Evolutionary conservation across 2,888 invertebrate species (phyloP).

Genomic region (Ornithoptera alexandrae): DNA sequence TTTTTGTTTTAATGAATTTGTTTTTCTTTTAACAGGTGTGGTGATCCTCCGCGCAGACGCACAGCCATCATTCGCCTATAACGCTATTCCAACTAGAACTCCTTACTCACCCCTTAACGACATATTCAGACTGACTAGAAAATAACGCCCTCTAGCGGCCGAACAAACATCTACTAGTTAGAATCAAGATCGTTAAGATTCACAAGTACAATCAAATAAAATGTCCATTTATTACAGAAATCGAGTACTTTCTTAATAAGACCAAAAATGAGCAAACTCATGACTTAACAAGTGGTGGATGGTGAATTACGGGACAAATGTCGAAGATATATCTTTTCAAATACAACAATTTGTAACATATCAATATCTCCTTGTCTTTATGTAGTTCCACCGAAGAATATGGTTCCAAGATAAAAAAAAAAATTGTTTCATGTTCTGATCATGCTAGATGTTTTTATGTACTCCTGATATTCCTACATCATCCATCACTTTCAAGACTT

Average conservation of each 20-base stretch:
- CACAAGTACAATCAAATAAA: constrained; percentile 54
- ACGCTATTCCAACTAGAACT: constrained; percentile 69
- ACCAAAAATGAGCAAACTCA: not conserved
- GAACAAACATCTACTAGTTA: constrained; percentile 21
- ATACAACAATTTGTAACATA: not conserved
- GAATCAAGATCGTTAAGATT: constrained; percentile 42
- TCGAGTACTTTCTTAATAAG: not conserved
- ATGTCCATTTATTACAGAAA: constrained; percentile 11
- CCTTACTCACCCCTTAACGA: constrained; percentile 75
- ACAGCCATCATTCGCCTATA: constrained; percentile 77
- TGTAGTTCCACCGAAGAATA: not conserved
- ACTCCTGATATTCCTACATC: not conserved
- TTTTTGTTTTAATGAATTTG: not conserved
- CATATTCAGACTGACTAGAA: constrained; percentile 67
- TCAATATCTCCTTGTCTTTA: not conserved
- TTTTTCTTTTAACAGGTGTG: constrained; percentile 76
- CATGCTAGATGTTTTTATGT: not conserved
- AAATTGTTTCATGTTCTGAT: not conserved
- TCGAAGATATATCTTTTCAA: not conserved
- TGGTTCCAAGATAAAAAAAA: not conserved
- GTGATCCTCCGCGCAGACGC: constrained; percentile 91
- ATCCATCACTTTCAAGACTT: constrained; percentile 5
- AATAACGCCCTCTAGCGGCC: constrained; percentile 50
- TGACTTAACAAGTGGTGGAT: constrained; percentile 3
- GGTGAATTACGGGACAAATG: not conserved